Base-by-base conservation (phyloP, 1,140 invertebrate genomes). In the Hestina assimilis region DNA sequence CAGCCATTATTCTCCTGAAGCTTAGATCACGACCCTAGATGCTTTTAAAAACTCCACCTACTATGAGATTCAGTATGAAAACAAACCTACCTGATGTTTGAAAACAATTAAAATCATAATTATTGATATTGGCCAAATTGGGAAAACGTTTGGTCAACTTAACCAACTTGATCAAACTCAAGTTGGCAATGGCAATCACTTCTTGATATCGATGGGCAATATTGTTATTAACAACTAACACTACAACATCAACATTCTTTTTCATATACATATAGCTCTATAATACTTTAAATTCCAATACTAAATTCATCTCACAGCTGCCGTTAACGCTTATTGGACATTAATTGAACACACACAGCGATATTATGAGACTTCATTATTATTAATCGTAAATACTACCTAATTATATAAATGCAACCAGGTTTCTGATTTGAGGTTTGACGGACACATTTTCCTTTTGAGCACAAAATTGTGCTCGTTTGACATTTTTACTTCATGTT, bases 1-100 rank as follows among this genome's bases (percentile, higher is more conserved):
- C 83, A 78, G 64, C 83, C 69, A 83, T 86, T 86, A 86, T 76
- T 86, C 80, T 86, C 83, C 83, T 83, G 79, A 72, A 66, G 75
- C 75, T 58, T 17, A 45, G 41, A 38, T 60, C 61, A 59, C 79
- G 68, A 76, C 75, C 77, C 66, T 42, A 64, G 57, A 57, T 42
- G 54, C 61, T 47, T 21, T 21, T 23, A 23, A 28, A 28, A 28
- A 35, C 42, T 54, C 28, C 52, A 29, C 52, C 52, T 33, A 29
- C 6, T 43, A 23, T 29, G 33, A 38, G 33, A 7, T 35, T 38
- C n/a, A 15, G 12, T 19, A 21, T 19, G 15, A 19, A 9, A 17
- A 11, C 17, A 23, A 35, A 33, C 20, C n/a, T n/a, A n/a, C n/a
- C n/a, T n/a, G n/a, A n/a, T 28, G 8, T 28, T 28, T 6, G 1